Conservation (phyloP, 1,140 invertebrate species). For the Brachionus manjavacas region DNA sequence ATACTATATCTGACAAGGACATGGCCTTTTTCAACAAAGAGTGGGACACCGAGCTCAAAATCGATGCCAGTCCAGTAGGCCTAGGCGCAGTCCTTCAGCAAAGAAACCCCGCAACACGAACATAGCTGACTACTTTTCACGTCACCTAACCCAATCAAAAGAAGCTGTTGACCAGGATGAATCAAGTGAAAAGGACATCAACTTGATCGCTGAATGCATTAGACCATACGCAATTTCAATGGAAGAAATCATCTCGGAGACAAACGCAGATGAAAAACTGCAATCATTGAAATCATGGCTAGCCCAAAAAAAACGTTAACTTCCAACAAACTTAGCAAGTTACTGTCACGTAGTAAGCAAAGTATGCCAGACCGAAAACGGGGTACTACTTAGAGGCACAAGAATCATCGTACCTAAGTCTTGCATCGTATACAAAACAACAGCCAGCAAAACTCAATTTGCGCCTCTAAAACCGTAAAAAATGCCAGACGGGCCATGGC, state of each 20-base stretch:
- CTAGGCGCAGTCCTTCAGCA: constrained; percentile 54
- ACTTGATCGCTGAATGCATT: neutral
- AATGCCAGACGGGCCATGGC: neutral
- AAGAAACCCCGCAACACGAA: neutral
- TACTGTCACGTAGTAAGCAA: neutral
- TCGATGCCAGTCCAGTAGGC: constrained; percentile 49
- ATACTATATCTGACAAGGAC: too few relatives aligned
- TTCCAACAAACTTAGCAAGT: neutral
- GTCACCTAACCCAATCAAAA: neutral
- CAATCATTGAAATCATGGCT: neutral
- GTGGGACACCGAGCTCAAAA: neutral
- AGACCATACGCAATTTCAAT: too few relatives aligned
- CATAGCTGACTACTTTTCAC: neutral
- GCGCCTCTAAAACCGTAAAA: neutral
- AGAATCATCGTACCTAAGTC: neutral
- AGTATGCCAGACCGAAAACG: neutral
- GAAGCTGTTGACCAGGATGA: neutral
- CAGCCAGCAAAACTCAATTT: neutral
- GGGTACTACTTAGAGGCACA: neutral
- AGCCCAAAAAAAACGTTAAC: neutral
- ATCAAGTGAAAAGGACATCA: neutral
- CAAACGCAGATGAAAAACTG: neutral
- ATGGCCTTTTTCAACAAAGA: too few relatives aligned
- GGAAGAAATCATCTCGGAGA: neutral
- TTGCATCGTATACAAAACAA: neutral